Base-by-base conservation (phyloP, 2,888 invertebrate genomes). In the Alcis repandata region DNA sequence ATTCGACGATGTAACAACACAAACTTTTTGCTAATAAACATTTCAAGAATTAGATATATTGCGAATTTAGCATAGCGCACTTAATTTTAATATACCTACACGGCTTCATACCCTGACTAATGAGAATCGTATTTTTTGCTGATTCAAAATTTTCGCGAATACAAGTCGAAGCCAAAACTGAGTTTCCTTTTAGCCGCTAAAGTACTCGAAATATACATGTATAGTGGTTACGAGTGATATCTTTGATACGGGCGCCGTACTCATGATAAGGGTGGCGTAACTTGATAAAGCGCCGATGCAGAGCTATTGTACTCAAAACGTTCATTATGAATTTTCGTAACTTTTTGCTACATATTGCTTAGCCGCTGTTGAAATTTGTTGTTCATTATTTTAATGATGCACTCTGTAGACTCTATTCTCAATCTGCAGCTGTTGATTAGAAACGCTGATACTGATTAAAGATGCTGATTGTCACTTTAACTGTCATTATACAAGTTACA, bases 231-330 rank as follows among this genome's bases (percentile, higher is more conserved):
- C 41, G 48, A 48, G 56, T 20, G 11, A 40, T 65, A 64, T 59
- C 63, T 61, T 36, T 17, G 58, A 66, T 58, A 69, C 56, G 48
- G 20, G 56, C 36, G 56, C 19, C 11, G 19, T 49, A 10, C 40
- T 64, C 59, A 45, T 58, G 77, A 77, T 76, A 74, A 63, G 59
- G 49, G 58, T 69, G 61, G 56, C 63, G 61, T 49, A 67, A 65
- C 56, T 51, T 64, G 73, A 74, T 76, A 77, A 74, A 67, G 10
- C 56, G 15, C 41, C 17, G 41, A 61, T 49, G 40, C 54, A 33
- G 22, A 56, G 48, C 41, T 32, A 41, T 56, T 61, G 61, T 56
- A 56, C 61, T 61, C 33, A 11, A 48, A 48, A 54, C 20, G 20
- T 41, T 56, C 15, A 41, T 33, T 49, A 56, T 17, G 11, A 52